phyloP scores from a whole-genome alignment of 2,888 invertebrate species.

The Erebia ligea region DNA sequence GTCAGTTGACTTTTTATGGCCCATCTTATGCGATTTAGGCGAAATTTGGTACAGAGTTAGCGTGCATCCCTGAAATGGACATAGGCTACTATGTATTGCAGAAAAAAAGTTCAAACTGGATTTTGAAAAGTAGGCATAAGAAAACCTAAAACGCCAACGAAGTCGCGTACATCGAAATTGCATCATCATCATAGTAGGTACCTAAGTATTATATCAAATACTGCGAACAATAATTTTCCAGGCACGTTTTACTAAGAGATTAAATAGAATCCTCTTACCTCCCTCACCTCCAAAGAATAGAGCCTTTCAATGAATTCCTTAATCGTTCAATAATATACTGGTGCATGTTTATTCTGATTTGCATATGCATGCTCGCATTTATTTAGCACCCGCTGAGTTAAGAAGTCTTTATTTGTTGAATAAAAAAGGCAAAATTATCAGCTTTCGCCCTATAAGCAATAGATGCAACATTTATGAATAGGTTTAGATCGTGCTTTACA shows the following conservation, averaged over 20 bases:
- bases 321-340: slow-evolving; percentile 75
- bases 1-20: too few species aligned
- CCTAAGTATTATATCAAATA: slow-evolving; percentile 50
- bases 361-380: slow-evolving; percentile 43
- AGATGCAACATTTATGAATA: slow-evolving; percentile 27
- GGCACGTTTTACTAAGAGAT: slow-evolving; percentile 75
- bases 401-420: slow-evolving; percentile 31
- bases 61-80: too few species aligned
- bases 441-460: slow-evolving; percentile 24
- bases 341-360: slow-evolving; percentile 58
- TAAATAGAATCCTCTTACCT: slow-evolving; percentile 63
- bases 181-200: too few species aligned
- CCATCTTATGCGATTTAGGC: too few species aligned
- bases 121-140: too few species aligned
- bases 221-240: slow-evolving; percentile 68
- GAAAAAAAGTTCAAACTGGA: too few species aligned
- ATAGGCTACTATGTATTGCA: too few species aligned
- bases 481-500: slow-evolving; percentile 25
- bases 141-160: too few species aligned
- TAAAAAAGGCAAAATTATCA: slow-evolving; percentile 18
- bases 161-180: too few species aligned
- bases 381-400: slow-evolving; percentile 33
- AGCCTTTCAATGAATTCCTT: slow-evolving; percentile 59
- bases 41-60: too few species aligned
- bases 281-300: slow-evolving; percentile 49